Conservation (phyloP, 2,797 vertebrate species). For the Acridotheres tristis region DNA sequence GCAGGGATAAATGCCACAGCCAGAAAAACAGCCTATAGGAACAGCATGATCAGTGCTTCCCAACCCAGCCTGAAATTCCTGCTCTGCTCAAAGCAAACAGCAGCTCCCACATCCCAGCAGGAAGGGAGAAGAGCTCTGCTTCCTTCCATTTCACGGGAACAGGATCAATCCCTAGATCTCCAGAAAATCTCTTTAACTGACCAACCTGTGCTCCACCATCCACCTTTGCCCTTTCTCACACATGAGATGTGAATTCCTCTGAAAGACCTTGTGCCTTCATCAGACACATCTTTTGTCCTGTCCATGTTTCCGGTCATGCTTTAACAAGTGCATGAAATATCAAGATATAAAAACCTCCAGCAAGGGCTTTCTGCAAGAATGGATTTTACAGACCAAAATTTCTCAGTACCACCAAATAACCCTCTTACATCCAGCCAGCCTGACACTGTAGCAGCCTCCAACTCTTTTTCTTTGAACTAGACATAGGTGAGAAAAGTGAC, state of each 20-base stretch:
- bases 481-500: slow-evolving; percentile 4
- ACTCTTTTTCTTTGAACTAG: not conserved
- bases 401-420: not conserved
- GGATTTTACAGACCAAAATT: not conserved
- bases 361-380: not conserved
- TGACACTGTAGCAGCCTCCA: not conserved
- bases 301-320: not conserved
- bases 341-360: not conserved
- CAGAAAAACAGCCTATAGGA: not conserved
- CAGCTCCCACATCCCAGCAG: not conserved
- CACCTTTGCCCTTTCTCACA: not conserved
- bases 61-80: not conserved
- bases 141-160: not conserved
- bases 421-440: not conserved
- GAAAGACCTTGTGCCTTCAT: not conserved
- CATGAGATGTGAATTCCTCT: not conserved
- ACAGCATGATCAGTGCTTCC: not conserved
- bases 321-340: not conserved
- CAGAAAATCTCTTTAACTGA: not conserved
- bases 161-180: not conserved
- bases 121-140: not conserved
- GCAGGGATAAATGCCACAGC: not conserved
- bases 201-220: not conserved
- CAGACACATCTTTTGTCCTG: not conserved
- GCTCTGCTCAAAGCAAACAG: not conserved